A percentile compares a stretch with the other conserved stretches of the same genome.
Evolutionary conservation across 2,113 vertebrate species (phyloP).

Genomic region (Lipotes vexillifer): DNA sequence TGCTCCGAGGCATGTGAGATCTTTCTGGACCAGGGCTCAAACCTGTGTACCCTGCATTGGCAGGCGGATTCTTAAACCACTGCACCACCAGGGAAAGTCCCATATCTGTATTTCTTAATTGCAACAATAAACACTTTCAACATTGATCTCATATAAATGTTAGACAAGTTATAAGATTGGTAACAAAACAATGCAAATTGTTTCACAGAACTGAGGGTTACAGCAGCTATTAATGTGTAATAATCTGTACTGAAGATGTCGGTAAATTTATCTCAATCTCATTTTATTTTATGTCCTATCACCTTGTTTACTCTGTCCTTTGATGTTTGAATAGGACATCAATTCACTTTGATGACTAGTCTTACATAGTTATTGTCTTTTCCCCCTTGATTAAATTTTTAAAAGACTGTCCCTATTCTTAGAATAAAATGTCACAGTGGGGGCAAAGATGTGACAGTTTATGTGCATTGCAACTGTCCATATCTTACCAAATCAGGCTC

Average conservation of each 20-base stretch:
- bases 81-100: too few species aligned
- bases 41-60: too few species aligned
- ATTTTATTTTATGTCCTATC: neutral
- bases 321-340: neutral
- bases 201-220: neutral
- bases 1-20: too few species aligned
- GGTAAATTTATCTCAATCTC: neutral
- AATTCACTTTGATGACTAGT: constrained; percentile 13
- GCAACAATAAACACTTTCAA: neutral
- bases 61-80: too few species aligned
- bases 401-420: neutral
- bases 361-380: neutral
- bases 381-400: constrained; percentile 13
- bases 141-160: neutral
- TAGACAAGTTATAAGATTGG: neutral
- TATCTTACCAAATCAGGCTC: neutral
- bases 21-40: too few species aligned
- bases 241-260: neutral
- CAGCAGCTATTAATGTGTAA: neutral
- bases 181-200: neutral
- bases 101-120: neutral
- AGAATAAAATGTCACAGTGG: neutral
- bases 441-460: neutral
- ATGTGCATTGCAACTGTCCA: neutral
- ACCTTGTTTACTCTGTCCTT: neutral